phyloP scores from a whole-genome alignment of 2,113 vertebrate genomes.

The Otolemur garnettii region DNA sequence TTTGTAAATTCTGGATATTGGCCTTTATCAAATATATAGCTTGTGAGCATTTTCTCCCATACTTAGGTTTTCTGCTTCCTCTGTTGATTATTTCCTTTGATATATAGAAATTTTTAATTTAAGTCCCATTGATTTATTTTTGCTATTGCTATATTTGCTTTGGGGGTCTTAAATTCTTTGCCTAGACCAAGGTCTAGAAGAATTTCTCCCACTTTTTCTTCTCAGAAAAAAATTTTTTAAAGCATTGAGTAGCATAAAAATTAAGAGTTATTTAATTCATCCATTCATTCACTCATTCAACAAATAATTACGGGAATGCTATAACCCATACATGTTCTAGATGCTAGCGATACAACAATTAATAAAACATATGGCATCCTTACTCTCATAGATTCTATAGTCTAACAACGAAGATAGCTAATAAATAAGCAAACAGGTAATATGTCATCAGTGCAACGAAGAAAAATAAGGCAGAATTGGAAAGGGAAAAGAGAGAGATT shows the following conservation, averaged over 20 bases:
- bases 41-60: too few species aligned
- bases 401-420: background rate
- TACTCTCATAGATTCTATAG: slow-evolving; percentile 7
- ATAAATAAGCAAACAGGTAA: background rate
- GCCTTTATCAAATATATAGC: too few species aligned
- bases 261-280: slow-evolving; percentile 6
- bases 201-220: background rate
- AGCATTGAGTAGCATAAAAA: background rate
- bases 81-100: too few species aligned
- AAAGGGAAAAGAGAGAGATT: background rate
- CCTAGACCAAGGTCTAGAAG: too few species aligned
- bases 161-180: too few species aligned
- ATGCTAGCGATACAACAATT: background rate
- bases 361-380: slow-evolving; percentile 30
- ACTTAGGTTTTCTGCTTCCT: too few species aligned
- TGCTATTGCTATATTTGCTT: too few species aligned
- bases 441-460: background rate
- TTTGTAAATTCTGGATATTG: too few species aligned
- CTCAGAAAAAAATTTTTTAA: background rate
- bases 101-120: too few species aligned
- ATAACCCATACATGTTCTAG: background rate
- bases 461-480: background rate
- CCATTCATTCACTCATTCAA: background rate
- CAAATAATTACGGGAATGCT: background rate
- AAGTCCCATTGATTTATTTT: too few species aligned